Conservation (phyloP, 2,797 vertebrate species). For the Notolepis coatsorum region DNA sequence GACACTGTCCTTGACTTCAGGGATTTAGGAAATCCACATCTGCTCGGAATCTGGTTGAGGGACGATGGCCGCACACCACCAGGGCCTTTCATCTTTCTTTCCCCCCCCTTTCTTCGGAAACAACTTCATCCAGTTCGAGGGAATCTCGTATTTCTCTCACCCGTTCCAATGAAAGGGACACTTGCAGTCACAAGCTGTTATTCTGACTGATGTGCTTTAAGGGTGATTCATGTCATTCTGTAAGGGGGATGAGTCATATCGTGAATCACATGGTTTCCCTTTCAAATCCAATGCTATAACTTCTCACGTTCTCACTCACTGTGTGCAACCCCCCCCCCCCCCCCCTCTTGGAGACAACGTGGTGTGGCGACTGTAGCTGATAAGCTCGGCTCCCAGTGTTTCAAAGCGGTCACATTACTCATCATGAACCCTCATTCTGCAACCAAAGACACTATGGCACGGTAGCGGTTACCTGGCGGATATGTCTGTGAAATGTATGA, state of each 20-base stretch:
- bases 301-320: slow-evolving; percentile 62
- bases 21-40: slow-evolving; percentile 15
- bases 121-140: too few species aligned
- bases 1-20: slow-evolving; percentile 20
- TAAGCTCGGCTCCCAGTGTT: background rate
- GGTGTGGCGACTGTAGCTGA: slow-evolving; percentile 40
- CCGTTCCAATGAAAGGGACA: slow-evolving; percentile 53
- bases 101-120: too few species aligned
- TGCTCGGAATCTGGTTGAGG: slow-evolving; percentile 1
- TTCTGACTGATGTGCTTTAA: slow-evolving; percentile 40
- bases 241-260: slow-evolving; percentile 62
- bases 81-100: background rate
- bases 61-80: slow-evolving; percentile 19
- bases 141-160: slow-evolving; percentile 18
- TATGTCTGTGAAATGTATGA: slow-evolving; percentile 94
- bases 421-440: slow-evolving; percentile 13
- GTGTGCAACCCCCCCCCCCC: too few species aligned
- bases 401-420: background rate
- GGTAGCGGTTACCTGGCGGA: slow-evolving; percentile 89
- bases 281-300: slow-evolving; percentile 33
- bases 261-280: slow-evolving; percentile 47
- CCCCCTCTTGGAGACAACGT: too few species aligned
- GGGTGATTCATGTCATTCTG: slow-evolving; percentile 69
- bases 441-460: background rate
- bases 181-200: slow-evolving; percentile 51